Percentiles rank a stretch among this genome's conserved stretches.
Conservation (phyloP, 2,888 invertebrate species). For the Strigamia maritima region DNA sequence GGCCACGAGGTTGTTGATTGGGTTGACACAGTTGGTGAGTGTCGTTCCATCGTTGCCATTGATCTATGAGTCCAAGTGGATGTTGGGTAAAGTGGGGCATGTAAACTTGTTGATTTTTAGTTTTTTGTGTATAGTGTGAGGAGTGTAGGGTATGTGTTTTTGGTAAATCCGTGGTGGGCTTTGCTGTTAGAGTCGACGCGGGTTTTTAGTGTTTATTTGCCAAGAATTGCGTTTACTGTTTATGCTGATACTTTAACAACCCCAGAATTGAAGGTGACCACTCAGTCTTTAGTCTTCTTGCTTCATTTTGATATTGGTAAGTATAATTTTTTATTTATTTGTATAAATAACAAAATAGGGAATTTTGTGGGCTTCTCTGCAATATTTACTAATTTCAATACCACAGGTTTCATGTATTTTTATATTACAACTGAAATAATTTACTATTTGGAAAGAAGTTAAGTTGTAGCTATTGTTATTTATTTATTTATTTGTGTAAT, state of each 20-base stretch:
- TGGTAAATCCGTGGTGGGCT: constrained; percentile 38
- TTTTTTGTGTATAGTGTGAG: constrained; percentile 77
- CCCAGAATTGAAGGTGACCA: constrained; percentile 35
- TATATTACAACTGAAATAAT: too few species aligned
- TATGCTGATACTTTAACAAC: not conserved
- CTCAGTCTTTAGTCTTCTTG: constrained; percentile 18
- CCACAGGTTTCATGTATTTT: too few species aligned
- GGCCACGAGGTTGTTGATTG: constrained; percentile 61
- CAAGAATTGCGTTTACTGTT: constrained; percentile 10
- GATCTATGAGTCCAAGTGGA: constrained; percentile 72
- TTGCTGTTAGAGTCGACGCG: constrained; percentile 40
- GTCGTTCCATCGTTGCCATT: constrained; percentile 68
- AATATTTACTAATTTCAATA: too few species aligned
- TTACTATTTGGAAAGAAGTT: too few species aligned
- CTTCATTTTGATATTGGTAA: constrained; percentile 38
- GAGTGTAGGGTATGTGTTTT: constrained; percentile 54
- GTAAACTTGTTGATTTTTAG: constrained; percentile 78
- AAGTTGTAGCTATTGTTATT: not conserved
- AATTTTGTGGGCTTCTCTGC: not conserved
- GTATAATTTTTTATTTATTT: not conserved
- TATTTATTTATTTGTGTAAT: not conserved
- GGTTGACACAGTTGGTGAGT: constrained; percentile 65
- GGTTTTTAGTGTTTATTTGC: constrained; percentile 36
- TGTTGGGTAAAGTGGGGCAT: constrained; percentile 78
- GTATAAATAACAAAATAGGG: not conserved